Percentiles rank a stretch among this genome's conserved stretches.
Conservation (phyloP, 2,113 vertebrate genomes). For the Salvator merianae region DNA sequence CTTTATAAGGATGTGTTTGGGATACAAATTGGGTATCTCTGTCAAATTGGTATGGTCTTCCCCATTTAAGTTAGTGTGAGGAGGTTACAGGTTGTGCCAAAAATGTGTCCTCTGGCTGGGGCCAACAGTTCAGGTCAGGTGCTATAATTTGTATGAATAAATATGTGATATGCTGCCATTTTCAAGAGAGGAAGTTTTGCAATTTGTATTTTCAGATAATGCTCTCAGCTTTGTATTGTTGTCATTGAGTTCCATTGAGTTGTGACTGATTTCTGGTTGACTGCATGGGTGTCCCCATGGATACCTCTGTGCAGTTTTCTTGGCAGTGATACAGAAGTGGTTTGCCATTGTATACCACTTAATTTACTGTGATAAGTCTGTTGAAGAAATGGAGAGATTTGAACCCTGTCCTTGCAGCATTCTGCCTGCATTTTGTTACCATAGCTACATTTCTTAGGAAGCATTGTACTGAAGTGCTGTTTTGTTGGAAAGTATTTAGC, state of each 20-base stretch:
- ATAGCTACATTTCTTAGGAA: not conserved
- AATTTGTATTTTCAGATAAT: not conserved
- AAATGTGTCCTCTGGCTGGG: not conserved
- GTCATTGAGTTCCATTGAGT: too few species aligned
- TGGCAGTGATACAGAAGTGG: not conserved
- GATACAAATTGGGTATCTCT: not conserved
- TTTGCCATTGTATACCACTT: not conserved
- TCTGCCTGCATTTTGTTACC: not conserved
- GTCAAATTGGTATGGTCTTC: not conserved
- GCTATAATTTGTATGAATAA: not conserved
- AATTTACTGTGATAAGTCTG: not conserved
- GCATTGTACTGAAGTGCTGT: not conserved
- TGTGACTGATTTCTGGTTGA: too few species aligned
- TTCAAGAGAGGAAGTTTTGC: not conserved
- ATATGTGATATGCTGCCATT: not conserved
- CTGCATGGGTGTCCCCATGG: too few species aligned
- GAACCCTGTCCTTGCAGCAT: not conserved
- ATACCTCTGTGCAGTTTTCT: too few species aligned
- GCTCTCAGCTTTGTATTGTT: not conserved
- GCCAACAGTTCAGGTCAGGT: not conserved
- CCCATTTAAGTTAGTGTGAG: not conserved
- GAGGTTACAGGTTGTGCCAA: not conserved
- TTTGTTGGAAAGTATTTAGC: not conserved
- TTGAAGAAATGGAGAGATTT: not conserved
- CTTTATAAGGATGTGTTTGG: not conserved